Base-by-base conservation (phyloP, 1,140 invertebrate genomes). In the Anagrus nilaparvatae region DNA sequence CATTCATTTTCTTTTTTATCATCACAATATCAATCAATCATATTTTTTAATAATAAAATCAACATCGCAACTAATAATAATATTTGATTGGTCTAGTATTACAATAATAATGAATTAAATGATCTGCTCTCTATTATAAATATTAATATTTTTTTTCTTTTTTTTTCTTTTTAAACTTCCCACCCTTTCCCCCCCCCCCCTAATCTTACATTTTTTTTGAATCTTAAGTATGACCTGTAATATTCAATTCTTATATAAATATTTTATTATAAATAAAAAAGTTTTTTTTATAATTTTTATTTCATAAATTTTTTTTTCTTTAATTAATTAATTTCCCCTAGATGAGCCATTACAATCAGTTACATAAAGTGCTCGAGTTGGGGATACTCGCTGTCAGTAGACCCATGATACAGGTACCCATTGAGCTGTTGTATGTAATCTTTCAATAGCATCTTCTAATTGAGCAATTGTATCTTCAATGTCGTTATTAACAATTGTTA, bases 401-500 rank as follows among this genome's bases (percentile, higher is more conserved):
- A 94, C 86, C 89, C 90, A 93, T 20, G 84, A 85, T 2, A 93
- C 87, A 9, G 87, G 87, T 44, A 95, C 87, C 93, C 93, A 97
- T 67, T 97, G 93, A 27, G 91, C 84, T 49, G 84, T 84, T 47
- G 82, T 83, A 61, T 89, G 85, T 35, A 96, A 82, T 38, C 85
- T 77, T 48, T 93, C 89, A 44, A 97, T 86, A 16, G 90, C 84
- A 39, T 80, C 78, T 61, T 98, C 92, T 48, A 99, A 69, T 42
- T 87, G 82, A 21, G 79, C 78, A 54, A 98, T 96, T 24, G 96
- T 98, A 65, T 98, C 94, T 60, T 98, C 94, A 48, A 99, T 98
- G 71, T 99, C 95, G 74, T 97, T 97, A 75, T 99, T 99, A 16
- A 97, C 87, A 56, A 99, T 95, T 32, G 89, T 93, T 67, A 97